Base-by-base conservation (phyloP, 2,113 vertebrate genomes). In the Platichthys flesus region DNA sequence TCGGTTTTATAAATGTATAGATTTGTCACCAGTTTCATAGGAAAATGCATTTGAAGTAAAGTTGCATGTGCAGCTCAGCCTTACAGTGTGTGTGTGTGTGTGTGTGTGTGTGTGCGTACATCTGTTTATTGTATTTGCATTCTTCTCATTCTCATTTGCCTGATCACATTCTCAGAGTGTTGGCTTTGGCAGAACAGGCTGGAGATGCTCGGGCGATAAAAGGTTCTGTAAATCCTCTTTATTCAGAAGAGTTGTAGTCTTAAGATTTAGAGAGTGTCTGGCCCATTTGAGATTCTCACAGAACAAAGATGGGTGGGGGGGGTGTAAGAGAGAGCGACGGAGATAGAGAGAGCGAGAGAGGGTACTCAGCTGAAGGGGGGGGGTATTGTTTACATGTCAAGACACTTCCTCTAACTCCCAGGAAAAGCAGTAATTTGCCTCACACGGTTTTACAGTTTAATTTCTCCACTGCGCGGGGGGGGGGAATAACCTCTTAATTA, bases 381-480 rank as follows among this genome's bases (percentile, higher is more conserved):
- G 83, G 87, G 83, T 80, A 85, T 89, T 91, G 90, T 93, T 92
- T 91, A 92, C 88, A 91, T 84, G 87, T 88, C 79, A 90, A 90
- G 85, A 86, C 62, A 62, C 74, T 91, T 91, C 89, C 90, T 89
- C 87, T 71, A 67, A 79, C 83, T 88, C 81, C 56, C 67, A 83
- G 83, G 84, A 90, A 91, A 92, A 93, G 90, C 90, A 90, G 87
- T 88, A 85, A 92, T 93, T 91, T 91, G 83, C 85, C 84, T 74
- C 37, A 65, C 70, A 23, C 80, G 86, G 80, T 88, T 91, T 91
- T 82, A 81, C 86, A 76, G 85, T 85, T 90, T 89, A 87, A 82
- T 90, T 88, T 91, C 67, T 90, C 86, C 79, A 88, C 92, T 90
- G 92, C 92, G 86, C 56, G n/a, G 60, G 47, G 6, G 1, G 31